Conservation (phyloP, 1,140 invertebrate species). For the Lepidotrigona ventralis region DNA sequence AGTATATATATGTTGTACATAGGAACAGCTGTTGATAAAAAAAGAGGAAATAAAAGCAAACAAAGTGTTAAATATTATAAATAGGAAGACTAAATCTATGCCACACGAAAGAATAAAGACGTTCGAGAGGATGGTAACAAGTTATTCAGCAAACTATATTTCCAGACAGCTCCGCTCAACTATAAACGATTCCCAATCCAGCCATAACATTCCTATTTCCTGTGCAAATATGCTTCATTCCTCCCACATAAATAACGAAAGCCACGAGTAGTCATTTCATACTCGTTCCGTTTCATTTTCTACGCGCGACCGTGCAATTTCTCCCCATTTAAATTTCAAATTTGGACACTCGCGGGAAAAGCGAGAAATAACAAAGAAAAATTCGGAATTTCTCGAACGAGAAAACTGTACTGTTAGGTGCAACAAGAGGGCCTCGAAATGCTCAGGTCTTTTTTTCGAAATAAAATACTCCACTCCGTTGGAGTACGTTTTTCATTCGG, state of each 20-base stretch:
- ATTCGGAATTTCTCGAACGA: background rate
- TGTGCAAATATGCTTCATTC: background rate
- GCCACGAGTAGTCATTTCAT: background rate
- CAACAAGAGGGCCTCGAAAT: no score
- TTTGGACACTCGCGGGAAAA: background rate
- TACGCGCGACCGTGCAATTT: background rate
- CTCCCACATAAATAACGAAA: background rate
- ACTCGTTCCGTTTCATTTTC: background rate
- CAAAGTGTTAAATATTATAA: background rate
- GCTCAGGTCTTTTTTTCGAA: no score
- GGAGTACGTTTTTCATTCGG: no score
- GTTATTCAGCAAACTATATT: slow-evolving; percentile 23
- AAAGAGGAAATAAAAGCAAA: no score
- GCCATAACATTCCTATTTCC: slow-evolving; percentile 20
- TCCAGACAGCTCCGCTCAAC: background rate
- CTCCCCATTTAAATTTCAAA: background rate
- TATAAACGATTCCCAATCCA: slow-evolving; percentile 26
- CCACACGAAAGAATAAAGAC: background rate
- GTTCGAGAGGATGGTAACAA: background rate
- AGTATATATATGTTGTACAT: no score
- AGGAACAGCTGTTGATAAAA: no score
- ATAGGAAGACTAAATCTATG: background rate
- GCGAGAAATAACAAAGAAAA: no score
- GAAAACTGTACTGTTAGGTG: background rate
- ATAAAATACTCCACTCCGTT: no score